Evolutionary conservation across 2,113 vertebrate species (phyloP), one percentile per base, ranked within the genome.

Genomic region (Austrofundulus limnaeus): DNA sequence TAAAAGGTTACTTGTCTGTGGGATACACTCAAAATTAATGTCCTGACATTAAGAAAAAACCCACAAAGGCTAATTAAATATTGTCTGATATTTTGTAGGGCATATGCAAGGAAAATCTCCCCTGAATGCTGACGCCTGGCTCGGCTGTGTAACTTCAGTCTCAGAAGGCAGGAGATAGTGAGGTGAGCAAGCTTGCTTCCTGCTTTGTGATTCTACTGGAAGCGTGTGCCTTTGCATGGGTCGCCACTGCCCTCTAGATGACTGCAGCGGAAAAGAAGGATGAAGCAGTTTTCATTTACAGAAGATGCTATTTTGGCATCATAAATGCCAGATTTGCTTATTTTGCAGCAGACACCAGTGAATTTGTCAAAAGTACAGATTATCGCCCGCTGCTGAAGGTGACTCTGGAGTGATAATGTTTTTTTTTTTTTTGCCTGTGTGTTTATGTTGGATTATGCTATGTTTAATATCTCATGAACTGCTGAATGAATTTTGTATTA

Each of bases 201-300:
- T 82, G 70, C 57, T 45, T 5, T 34, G 58, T 61, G 61, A 72
- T 61, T 58, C 61, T 28, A 42, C 11, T 2, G 37, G 65, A 74
- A 23, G 19, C 49, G 2, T 3, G 0, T 17, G n/a, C 38, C 28
- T 57, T 77, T 67, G 7, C 39, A 4, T 9, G 64, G 72, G 52
- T 60, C 81, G 85, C 59, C 77, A 88, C 85, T 85, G 81, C 86
- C 88, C 81, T 83, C 89, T 89, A 79, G 82, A 74, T 49, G 83
- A 73, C 34, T 61, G 28, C 4, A 39, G 54, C n/a, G 12, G 63
- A 57, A 79, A 77, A 50, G 59, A 69, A 67, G 41, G 47, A 72
- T 77, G 61, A 61, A 61, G 58, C 56, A 16, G 39, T 56, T 75
- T 56, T 49, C 19, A 65, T 50, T 64, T 54, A 51, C 19, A 52